Percentiles rank a stretch among this genome's conserved stretches.
Conservation (phyloP, 2,113 vertebrate genomes). For the Neodon shergylaensis region DNA sequence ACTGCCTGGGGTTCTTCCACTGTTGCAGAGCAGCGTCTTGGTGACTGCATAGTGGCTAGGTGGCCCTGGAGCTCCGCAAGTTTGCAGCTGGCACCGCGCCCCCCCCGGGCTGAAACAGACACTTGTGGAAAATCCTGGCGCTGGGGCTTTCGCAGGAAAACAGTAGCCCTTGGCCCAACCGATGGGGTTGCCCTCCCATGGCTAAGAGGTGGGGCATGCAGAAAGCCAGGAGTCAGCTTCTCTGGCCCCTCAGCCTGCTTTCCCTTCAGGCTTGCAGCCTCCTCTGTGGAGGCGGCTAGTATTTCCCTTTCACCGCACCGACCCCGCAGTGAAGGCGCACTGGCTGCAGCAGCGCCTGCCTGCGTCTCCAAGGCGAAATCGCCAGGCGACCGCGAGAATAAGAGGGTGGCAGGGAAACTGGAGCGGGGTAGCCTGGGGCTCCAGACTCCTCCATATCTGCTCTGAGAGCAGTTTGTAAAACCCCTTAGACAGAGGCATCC, state of each 20-base stretch:
- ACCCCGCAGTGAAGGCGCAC: conserved; percentile 84
- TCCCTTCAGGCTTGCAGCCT: conserved; percentile 68
- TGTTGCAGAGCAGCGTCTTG: not conserved
- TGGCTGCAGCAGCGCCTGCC: conserved; percentile 81
- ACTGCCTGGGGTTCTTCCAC: not conserved
- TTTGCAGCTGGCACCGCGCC: conserved; percentile 79
- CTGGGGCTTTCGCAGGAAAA: conserved; percentile 27
- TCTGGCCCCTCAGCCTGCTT: not conserved
- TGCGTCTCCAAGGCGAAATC: conserved; percentile 72
- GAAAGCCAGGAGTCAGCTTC: not conserved
- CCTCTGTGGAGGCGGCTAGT: conserved; percentile 71
- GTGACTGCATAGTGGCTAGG: not conserved
- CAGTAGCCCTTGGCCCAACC: not conserved
- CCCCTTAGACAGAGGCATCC: conserved; percentile 38
- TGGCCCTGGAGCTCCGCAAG: conserved; percentile 62
- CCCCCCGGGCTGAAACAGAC: conserved; percentile 75
- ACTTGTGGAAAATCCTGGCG: conserved; percentile 83
- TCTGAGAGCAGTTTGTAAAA: conserved; percentile 44
- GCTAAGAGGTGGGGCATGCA: not conserved
- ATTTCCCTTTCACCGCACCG: conserved; percentile 83
- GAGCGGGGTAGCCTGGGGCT: not conserved
- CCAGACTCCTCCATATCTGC: conserved; percentile 52
- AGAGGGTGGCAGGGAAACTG: conserved; percentile 44
- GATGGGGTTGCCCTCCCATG: conserved; percentile 7
- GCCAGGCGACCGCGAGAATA: conserved; percentile 65